Evolutionary conservation across 2,888 invertebrate species (phyloP).

Genomic region (Panzeria rudis): DNA sequence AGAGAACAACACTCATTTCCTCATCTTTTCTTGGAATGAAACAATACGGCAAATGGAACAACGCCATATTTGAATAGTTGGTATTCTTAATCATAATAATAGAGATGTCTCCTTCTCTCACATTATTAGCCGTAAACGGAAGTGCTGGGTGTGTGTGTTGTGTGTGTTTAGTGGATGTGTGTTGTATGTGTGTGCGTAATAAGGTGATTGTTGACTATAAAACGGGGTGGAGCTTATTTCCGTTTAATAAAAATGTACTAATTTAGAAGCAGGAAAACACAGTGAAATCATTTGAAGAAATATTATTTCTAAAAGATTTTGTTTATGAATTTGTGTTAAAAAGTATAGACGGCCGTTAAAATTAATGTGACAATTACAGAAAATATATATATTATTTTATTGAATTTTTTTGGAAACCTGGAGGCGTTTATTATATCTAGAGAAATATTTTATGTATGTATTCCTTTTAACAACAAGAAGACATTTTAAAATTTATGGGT

Average conservation of each 20-base stretch:
- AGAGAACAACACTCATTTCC: constrained; percentile 11
- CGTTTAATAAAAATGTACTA: background rate
- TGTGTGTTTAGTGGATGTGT: too few relatives aligned
- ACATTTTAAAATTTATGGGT: too few relatives aligned
- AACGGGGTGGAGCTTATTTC: constrained; percentile 40
- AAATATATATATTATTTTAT: background rate
- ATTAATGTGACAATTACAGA: background rate
- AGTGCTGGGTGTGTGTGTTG: background rate
- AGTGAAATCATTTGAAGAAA: constrained; percentile 6
- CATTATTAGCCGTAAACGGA: background rate
- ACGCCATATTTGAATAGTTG: constrained; percentile 78
- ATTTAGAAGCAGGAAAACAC: background rate
- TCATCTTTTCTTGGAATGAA: constrained; percentile 74
- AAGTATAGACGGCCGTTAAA: background rate
- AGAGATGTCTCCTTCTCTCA: background rate
- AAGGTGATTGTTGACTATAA: background rate
- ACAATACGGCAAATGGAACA: constrained; percentile 76
- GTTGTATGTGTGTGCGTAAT: too few relatives aligned
- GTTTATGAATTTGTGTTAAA: constrained; percentile 11
- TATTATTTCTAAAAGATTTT: constrained; percentile 1
- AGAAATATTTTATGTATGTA: too few relatives aligned
- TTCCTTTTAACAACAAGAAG: too few relatives aligned
- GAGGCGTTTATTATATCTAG: too few relatives aligned
- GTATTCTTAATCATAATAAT: background rate
- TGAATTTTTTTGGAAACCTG: too few relatives aligned